phyloP scores from a whole-genome alignment of 2,113 vertebrate species.

The Xerus inauris region DNA sequence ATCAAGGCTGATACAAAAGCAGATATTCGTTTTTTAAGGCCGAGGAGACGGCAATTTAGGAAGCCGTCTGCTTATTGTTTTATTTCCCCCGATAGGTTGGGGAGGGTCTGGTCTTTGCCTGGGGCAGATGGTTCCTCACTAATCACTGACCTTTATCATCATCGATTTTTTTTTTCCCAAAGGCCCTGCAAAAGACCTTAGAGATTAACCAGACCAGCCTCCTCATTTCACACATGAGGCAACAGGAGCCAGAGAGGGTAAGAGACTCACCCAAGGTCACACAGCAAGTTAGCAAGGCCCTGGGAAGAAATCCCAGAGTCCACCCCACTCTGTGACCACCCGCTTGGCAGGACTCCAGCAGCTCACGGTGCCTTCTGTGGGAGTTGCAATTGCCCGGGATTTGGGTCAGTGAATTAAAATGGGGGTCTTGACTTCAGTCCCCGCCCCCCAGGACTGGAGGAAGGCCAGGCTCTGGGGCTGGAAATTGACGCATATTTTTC shows the following conservation, averaged over 20 bases:
- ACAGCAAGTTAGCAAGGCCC: conserved; percentile 17
- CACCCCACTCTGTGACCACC: rapidly evolving
- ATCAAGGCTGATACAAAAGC: conserved; percentile 59
- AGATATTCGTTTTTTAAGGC: not conserved
- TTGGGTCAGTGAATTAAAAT: not conserved
- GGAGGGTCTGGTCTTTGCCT: conserved; percentile 62
- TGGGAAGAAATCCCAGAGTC: not conserved
- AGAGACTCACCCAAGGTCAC: conserved; percentile 26
- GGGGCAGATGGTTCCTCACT: conserved; percentile 64
- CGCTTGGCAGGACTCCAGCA: not conserved
- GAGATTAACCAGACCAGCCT: conserved; percentile 36
- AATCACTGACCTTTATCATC: conserved; percentile 68
- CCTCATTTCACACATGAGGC: not conserved
- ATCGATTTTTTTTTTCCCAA: conserved; percentile 52
- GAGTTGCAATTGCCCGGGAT: not conserved
- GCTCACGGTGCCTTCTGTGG: rapidly evolving
- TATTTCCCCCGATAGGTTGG: conserved; percentile 25
- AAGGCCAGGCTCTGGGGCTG: not conserved
- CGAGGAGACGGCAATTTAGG: not conserved
- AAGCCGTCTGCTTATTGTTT: conserved; percentile 56
- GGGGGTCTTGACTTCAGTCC: not conserved
- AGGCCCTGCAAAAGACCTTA: conserved; percentile 53
- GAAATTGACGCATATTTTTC: not conserved
- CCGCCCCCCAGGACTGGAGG: not conserved
- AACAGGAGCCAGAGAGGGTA: conserved; percentile 55